Percentiles rank a stretch among this genome's conserved stretches.
Evolutionary conservation across 92 coral and sea anemone species (phyloP).

Genomic region (Umimayanthus chanpuru): DNA sequence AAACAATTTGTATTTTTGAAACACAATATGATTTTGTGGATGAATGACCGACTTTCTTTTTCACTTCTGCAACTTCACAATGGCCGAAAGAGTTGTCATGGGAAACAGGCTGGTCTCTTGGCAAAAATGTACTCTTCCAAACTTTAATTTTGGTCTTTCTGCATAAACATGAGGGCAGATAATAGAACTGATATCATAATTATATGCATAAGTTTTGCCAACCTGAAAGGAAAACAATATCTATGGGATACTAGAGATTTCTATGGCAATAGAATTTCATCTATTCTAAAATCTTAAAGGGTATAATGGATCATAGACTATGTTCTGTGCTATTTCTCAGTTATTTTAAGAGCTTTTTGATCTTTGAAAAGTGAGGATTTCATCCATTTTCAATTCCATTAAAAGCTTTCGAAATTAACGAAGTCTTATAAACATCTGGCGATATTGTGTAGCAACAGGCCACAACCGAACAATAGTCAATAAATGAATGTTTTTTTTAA

Average conservation of each 20-base stretch:
- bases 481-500: not conserved
- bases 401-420: not conserved
- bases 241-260: constrained; percentile 81
- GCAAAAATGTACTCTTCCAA: constrained; percentile 75
- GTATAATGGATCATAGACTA: not conserved
- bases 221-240: constrained; percentile 79
- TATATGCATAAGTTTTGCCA: constrained; percentile 77
- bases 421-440: constrained; percentile 39
- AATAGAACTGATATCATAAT: constrained; percentile 68
- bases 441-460: constrained; percentile 33
- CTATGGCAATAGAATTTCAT: constrained; percentile 65
- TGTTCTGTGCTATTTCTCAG: not conserved
- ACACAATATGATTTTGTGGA: constrained; percentile 24
- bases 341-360: not conserved
- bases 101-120: constrained; percentile 72
- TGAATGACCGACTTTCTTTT: constrained; percentile 23
- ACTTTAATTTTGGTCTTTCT: constrained; percentile 46
- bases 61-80: constrained; percentile 71
- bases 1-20: not conserved
- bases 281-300: not conserved
- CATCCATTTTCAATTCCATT: not conserved
- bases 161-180: constrained; percentile 46
- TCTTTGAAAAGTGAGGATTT: not conserved
- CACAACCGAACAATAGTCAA: not conserved
- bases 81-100: constrained; percentile 77